Evolutionary conservation across 2,113 vertebrate species (phyloP), one percentile per base, ranked within the genome.

Genomic region (Eudyptes chrysolophus): DNA sequence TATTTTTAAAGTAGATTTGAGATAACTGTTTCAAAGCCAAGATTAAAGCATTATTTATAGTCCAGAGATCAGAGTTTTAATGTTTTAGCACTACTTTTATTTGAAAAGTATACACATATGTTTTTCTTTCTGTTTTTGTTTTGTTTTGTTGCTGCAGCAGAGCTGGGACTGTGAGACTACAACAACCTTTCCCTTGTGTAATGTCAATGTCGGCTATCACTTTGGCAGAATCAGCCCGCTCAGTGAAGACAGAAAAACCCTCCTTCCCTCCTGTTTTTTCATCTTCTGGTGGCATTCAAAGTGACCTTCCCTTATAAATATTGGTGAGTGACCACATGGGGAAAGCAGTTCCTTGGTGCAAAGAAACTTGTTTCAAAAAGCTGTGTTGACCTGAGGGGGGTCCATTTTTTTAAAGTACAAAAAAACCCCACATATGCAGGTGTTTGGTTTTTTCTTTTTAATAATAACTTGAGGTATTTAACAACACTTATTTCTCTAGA

Each of bases 221-320:
- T 97, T 97, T 98, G 97, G 97, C 96, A 98, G 97, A 97, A 95
- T 97, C 95, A 96, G 89, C 94, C 96, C 94, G 92, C 94, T 95
- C 92, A 92, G 91, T 97, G 95, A 98, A 98, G 94, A 98, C 93
- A 97, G 96, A 98, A 97, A 88, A 90, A 70, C 48, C 75, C 66
- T 92, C 80, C 84, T 94, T 93, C 83, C 46, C 52, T 94, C 80
- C 54, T 92, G 84, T 90, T 87, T 79, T 94, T 95, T 93, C 90
- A 80, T 96, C 93, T 97, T 89, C 71, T 84, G 81, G 86, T 97
- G 96, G 94, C 96, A 98, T 98, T 98, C 95, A 97, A 98, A 97
- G 96, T 98, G 97, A 98, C 97, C 97, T 98, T 98, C 94, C 76
- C 93, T 98, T 95, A 97, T 97, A 97, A 97, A 98, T 96, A 98